phyloP scores from a whole-genome alignment of 2,888 invertebrate species.

The Exocentrus adspersus region DNA sequence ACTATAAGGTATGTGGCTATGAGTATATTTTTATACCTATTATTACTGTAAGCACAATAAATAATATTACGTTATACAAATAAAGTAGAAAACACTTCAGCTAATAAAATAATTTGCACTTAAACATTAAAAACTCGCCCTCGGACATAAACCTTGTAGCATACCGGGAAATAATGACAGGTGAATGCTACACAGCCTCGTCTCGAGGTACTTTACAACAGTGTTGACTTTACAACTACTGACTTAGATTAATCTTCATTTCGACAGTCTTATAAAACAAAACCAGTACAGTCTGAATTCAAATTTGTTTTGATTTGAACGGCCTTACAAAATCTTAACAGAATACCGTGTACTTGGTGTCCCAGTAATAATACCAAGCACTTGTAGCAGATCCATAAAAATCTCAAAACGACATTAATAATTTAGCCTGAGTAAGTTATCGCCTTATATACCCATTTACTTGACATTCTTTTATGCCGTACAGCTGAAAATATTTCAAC shows the following conservation, averaged over 20 bases:
- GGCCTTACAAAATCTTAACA: not conserved
- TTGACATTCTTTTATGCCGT: no score
- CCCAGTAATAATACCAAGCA: not conserved
- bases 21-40: slow-evolving; percentile 20
- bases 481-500: no score
- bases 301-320: slow-evolving; percentile 20
- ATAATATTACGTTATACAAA: slow-evolving; percentile 23
- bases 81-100: not conserved
- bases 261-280: slow-evolving; percentile 50
- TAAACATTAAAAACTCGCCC: not conserved
- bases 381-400: not conserved
- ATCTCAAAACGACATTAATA: slow-evolving; percentile 11
- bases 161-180: not conserved
- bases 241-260: slow-evolving; percentile 49
- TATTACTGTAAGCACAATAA: slow-evolving; percentile 12
- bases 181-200: slow-evolving; percentile 9
- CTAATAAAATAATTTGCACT: not conserved
- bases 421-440: slow-evolving; percentile 16
- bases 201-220: slow-evolving; percentile 24
- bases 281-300: slow-evolving; percentile 35
- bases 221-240: slow-evolving; percentile 47
- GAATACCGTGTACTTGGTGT: not conserved
- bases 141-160: slow-evolving; percentile 17
- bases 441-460: slow-evolving; percentile 4
- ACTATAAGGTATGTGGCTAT: slow-evolving; percentile 18